These are phyloP conservation scores for Mamestra brassicae DNA, from an alignment of 2,888 invertebrate species.

Conservation along the genomic window DNA sequence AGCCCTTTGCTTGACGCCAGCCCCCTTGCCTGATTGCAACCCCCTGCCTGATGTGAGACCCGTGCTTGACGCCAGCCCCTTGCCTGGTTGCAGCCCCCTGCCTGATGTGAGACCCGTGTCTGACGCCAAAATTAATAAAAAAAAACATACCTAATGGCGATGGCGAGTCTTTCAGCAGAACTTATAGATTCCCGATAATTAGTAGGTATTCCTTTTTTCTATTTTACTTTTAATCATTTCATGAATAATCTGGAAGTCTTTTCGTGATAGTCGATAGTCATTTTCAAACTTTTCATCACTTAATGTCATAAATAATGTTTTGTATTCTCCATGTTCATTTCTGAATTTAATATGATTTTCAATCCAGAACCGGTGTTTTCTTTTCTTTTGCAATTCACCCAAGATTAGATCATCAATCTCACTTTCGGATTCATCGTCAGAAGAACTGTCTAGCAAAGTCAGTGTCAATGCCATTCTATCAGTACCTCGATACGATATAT, in stretches of 20 bases:
- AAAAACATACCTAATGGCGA: constrained; percentile 42
- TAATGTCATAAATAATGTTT: constrained; percentile 44
- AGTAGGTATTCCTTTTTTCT: constrained; percentile 42
- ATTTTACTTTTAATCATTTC: constrained; percentile 43
- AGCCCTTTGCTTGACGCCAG: constrained; percentile 26
- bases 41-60: constrained; percentile 11
- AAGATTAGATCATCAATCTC: constrained; percentile 40
- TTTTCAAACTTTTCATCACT: constrained; percentile 43
- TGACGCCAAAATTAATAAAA: constrained; percentile 30
- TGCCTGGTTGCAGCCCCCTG: neutral
- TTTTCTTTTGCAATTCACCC: constrained; percentile 37
- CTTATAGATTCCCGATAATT: constrained; percentile 46
- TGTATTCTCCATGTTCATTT: constrained; percentile 47
- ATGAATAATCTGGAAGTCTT: constrained; percentile 39
- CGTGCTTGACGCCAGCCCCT: too few species aligned
- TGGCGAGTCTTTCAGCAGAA: constrained; percentile 48
- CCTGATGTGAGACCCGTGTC: constrained; percentile 31
- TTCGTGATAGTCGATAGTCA: constrained; percentile 41
- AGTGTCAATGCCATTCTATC: constrained; percentile 37
- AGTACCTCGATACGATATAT: constrained; percentile 45
- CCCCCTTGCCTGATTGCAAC: constrained; percentile 33
- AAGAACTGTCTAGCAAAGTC: constrained; percentile 47
- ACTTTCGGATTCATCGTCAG: constrained; percentile 45
- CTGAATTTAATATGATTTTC: constrained; percentile 40
- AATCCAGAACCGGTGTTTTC: constrained; percentile 42